Conservation (phyloP, 1,140 invertebrate species). For the Drosophila ananassae region DNA sequence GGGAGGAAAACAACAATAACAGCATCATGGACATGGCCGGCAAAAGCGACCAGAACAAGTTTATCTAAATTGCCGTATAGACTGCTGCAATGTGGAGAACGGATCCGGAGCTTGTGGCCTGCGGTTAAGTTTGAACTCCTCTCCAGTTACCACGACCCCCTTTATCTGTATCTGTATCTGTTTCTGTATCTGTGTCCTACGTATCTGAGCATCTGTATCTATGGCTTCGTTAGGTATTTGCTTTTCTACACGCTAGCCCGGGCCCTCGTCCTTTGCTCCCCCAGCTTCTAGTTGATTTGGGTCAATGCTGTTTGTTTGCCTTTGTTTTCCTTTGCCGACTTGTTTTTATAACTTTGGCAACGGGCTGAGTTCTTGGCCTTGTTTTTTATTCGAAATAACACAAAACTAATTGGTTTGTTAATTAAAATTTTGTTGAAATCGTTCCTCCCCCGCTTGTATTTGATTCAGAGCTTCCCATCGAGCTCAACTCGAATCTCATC, state of each 20-base stretch:
- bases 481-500: constrained; percentile 1
- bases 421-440: constrained; percentile 73
- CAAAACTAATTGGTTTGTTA: constrained; percentile 81
- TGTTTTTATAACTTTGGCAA: constrained; percentile 59
- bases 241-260: constrained; percentile 46
- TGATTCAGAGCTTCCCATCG: constrained; percentile 10
- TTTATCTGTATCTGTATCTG: not conserved
- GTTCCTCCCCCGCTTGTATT: constrained; percentile 22
- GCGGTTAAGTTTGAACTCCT: constrained; percentile 45
- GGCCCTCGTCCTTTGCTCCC: not conserved
- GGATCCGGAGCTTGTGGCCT: constrained; percentile 57
- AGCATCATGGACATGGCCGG: constrained; percentile 38
- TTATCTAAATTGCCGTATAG: constrained; percentile 79
- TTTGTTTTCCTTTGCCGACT: constrained; percentile 36
- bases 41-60: constrained; percentile 61
- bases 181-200: constrained; percentile 25
- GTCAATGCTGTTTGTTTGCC: constrained; percentile 70
- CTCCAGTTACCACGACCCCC: not conserved
- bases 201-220: constrained; percentile 37
- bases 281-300: constrained; percentile 65
- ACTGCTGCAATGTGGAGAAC: constrained; percentile 49
- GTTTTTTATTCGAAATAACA: constrained; percentile 47
- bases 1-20: constrained; percentile 40
- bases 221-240: constrained; percentile 56
- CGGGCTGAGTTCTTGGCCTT: constrained; percentile 22